Evolutionary conservation across 2,888 invertebrate species (phyloP).

Genomic region (Rhagonycha lutea): DNA sequence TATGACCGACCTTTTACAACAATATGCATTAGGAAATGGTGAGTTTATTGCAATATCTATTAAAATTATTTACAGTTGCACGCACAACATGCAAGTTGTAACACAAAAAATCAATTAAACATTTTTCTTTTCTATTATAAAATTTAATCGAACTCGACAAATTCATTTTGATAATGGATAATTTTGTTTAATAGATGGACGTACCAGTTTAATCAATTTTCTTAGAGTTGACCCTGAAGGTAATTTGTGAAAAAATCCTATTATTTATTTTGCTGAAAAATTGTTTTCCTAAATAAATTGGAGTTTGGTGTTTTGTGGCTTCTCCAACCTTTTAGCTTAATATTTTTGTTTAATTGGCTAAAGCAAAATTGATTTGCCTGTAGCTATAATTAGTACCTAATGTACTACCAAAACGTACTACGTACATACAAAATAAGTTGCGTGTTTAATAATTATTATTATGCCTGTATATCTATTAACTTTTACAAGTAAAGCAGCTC

Average conservation of each 20-base stretch:
- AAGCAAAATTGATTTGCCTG: constrained; percentile 34
- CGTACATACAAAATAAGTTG: neutral
- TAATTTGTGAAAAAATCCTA: constrained; percentile 33
- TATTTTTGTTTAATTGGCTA: constrained; percentile 17
- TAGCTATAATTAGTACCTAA: neutral
- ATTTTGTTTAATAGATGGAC: constrained; percentile 44
- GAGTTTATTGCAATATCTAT: constrained; percentile 41
- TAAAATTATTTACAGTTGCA: neutral
- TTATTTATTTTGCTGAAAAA: constrained; percentile 26
- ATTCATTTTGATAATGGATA: neutral
- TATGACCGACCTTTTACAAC: constrained; percentile 88
- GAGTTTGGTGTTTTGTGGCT: constrained; percentile 9
- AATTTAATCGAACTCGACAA: neutral
- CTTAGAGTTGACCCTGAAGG: constrained; percentile 43
- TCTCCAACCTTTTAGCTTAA: neutral
- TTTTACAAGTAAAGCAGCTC: neutral
- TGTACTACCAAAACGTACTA: neutral
- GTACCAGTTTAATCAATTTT: constrained; percentile 48
- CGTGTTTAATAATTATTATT: neutral
- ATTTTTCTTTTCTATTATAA: neutral
- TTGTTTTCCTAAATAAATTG: constrained; percentile 12
- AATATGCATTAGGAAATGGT: constrained; percentile 89
- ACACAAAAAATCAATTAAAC: neutral
- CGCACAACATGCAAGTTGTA: neutral
- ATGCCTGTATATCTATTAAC: neutral